These are phyloP conservation scores for Hartigia nigra DNA, from an alignment of 2,888 invertebrate species.

Conservation along the genomic window DNA sequence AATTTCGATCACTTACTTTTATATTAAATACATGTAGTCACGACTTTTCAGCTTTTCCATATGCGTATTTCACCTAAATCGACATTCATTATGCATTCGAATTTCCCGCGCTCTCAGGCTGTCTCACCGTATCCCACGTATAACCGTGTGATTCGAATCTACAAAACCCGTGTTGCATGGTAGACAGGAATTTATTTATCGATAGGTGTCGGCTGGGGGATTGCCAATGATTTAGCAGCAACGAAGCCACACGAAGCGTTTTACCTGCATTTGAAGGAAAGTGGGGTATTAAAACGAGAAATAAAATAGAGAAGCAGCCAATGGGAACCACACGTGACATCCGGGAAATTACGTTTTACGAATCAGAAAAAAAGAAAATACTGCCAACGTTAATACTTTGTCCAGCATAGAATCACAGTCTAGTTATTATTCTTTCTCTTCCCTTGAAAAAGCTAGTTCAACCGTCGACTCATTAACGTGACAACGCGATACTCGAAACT, in stretches of 20 bases:
- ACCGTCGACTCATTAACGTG: background rate
- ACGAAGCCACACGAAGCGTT: background rate
- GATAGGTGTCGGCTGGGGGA: background rate
- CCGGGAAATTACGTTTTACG: background rate
- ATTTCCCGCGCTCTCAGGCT: background rate
- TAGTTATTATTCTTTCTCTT: background rate
- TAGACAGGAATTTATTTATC: background rate
- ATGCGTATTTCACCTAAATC: background rate
- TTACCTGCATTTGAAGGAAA: background rate
- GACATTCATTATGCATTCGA: background rate
- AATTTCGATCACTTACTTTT: background rate
- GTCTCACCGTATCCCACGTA: background rate
- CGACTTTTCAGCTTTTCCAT: background rate
- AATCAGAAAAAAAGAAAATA: background rate
- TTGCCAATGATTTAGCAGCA: background rate
- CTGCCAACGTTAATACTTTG: background rate
- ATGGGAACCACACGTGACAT: background rate
- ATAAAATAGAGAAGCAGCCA: background rate
- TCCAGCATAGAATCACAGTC: background rate
- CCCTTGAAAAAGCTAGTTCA: too few relatives aligned
- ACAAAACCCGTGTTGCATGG: background rate
- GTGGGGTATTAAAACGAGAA: background rate
- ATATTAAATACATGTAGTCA: background rate
- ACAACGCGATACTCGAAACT: background rate
- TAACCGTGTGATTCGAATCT: background rate